Percentiles rank a stretch among this genome's conserved stretches.
Conservation (phyloP, 2,888 invertebrate species). For the Rhamphomyia laevipes region DNA sequence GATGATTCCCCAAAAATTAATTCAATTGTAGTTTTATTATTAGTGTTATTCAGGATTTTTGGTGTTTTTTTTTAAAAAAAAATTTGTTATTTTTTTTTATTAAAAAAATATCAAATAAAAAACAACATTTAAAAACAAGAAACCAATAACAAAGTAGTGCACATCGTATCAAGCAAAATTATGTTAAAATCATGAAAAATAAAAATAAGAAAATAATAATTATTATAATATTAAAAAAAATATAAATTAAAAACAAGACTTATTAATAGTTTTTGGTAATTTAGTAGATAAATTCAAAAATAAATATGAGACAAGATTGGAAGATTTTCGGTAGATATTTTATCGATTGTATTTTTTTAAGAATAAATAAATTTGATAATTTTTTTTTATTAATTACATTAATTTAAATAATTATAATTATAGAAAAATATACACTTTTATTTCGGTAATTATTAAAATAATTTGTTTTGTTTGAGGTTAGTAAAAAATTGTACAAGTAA, state of each 20-base stretch:
- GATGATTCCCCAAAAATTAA: too few species aligned
- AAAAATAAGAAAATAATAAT: constrained; percentile 5
- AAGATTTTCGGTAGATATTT: constrained; percentile 17
- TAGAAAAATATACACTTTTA: constrained; percentile 2
- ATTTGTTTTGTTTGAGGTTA: neutral
- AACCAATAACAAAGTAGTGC: neutral
- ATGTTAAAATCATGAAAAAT: too few species aligned
- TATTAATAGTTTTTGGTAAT: neutral
- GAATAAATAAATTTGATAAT: neutral
- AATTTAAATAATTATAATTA: too few species aligned
- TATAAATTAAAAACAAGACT: neutral
- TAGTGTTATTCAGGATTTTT: neutral
- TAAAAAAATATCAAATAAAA: neutral
- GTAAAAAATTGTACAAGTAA: too few species aligned
- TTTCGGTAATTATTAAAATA: constrained; percentile 3
- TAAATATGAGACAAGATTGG: too few species aligned
- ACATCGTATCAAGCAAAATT: too few species aligned
- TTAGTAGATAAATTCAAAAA: neutral
- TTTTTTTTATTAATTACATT: neutral
- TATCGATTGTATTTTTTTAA: constrained; percentile 9
- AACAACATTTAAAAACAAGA: constrained; percentile 10
- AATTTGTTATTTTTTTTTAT: too few species aligned
- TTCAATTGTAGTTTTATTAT: too few species aligned
- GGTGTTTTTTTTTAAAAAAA: neutral
- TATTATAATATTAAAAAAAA: neutral